Evolutionary conservation across 2,113 vertebrate species (phyloP), one percentile per base, ranked within the genome.

Genomic region (Nothocercus nigrocapillus): DNA sequence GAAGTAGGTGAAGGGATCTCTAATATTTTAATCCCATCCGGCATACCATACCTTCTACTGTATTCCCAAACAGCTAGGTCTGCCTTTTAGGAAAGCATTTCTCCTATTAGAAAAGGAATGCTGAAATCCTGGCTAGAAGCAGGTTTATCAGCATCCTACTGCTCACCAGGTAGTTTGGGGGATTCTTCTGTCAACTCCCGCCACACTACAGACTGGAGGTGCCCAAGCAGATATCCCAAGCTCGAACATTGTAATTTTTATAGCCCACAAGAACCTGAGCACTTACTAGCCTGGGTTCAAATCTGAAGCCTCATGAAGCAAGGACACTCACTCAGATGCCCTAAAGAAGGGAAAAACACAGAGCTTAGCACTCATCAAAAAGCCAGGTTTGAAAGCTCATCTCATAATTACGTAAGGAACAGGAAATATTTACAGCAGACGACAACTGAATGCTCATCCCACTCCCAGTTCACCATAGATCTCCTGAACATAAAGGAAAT

Each of bases 271-370:
- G 30, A 51, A 91, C 22, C 5, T 54, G 20, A 88, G 40, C 45
- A 95, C 96, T 97, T 95, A 97, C 97, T 96, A 95, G 67, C 38
- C 76, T 90, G 51, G 44, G 22, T 59, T 97, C 67, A 92, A 85
- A 93, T 86, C 16, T 2, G 5, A 96, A 94, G 84, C 79, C 45
- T 93, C 92, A 91, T 90, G 84, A 92, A 97, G 89, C 42, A 20
- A 2, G 5, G 56, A 96, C 45, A 73, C 70, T 96, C 92, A 95
- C 64, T 95, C 88, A 92, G 85, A 96, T 49, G 38, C 75, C 64
- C 96, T 97, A 64, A 75, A 84, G 47, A 91, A 61, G 11, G 78
- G 19, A 93, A 96, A 82, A 34, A 54, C n/a, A 82, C 93, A 76
- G 5, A 88, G n/a, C 19, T 96, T 73, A 89, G 74, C 62, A 90